A percentile compares a stretch with the other conserved stretches of the same genome.
phyloP scores from a whole-genome alignment of 37 sponge, comb jelly and placozoan genomes.

The Axinella damicornis region DNA sequence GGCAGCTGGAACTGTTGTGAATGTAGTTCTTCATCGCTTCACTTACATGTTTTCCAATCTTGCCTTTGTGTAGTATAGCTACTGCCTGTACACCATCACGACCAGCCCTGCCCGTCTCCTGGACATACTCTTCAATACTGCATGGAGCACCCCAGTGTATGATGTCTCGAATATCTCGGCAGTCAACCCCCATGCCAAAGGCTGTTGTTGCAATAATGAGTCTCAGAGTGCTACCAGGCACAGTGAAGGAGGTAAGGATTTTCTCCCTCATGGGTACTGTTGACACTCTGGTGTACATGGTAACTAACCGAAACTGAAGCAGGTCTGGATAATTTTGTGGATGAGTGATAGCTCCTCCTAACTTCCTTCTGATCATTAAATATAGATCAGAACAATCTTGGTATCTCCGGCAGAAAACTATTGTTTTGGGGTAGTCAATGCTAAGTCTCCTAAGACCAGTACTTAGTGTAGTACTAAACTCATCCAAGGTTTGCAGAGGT shows the following conservation, averaged over 20 bases:
- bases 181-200: conserved; percentile 50
- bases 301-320: conserved; percentile 5
- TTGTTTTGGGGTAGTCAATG: conserved; percentile 22
- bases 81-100: conserved; percentile 23
- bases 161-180: conserved; percentile 18
- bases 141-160: conserved; percentile 43
- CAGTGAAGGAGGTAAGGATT: conserved; percentile 19
- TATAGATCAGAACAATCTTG: conserved; percentile 23
- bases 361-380: not conserved
- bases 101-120: conserved; percentile 47
- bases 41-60: not conserved
- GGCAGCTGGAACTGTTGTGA: not conserved
- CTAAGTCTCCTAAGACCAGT: not conserved
- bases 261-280: conserved; percentile 1
- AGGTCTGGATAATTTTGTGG: conserved; percentile 21
- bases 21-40: not conserved
- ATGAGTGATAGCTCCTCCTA: conserved; percentile 24
- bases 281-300: conserved; percentile 31
- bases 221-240: not conserved
- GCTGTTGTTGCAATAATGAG: conserved; percentile 27
- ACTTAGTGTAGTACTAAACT: not conserved
- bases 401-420: conserved; percentile 33
- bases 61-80: conserved; percentile 21
- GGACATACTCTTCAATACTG: conserved; percentile 29
- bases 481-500: not conserved